A percentile compares a stretch with the other conserved stretches of the same genome.
These are phyloP conservation scores for Lasioglossum oenotherae DNA, from an alignment of 2,888 invertebrate species.

Conservation along the genomic window DNA sequence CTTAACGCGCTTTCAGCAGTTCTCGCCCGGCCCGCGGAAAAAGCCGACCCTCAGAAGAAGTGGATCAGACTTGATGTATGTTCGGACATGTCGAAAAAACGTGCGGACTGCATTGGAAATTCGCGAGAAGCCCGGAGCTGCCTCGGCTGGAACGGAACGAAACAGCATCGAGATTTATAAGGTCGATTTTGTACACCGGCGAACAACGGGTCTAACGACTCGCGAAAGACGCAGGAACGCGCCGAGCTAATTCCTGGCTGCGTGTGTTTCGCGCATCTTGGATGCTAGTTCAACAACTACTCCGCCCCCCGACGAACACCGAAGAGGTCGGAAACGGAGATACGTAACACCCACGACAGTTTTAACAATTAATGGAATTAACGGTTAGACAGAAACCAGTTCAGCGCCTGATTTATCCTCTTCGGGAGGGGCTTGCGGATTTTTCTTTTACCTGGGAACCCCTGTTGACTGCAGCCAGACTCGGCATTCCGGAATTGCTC, in stretches of 20 bases:
- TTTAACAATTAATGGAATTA: constrained; percentile 44
- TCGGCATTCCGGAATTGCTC: background rate
- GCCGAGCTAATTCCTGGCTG: constrained; percentile 28
- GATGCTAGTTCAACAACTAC: constrained; percentile 5
- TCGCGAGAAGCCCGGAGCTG: constrained; percentile 24
- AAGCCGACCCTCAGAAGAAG: constrained; percentile 12
- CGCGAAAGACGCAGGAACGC: constrained; percentile 23
- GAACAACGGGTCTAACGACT: constrained; percentile 36
- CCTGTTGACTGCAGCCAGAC: background rate
- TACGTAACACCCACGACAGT: background rate
- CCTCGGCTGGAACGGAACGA: background rate
- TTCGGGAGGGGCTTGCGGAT: background rate
- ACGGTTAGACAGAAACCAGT: constrained; percentile 20
- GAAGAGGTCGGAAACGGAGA: background rate
- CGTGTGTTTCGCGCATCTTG: background rate
- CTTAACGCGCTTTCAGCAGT: constrained; percentile 45
- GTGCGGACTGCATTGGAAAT: constrained; percentile 48
- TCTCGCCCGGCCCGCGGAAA: constrained; percentile 14
- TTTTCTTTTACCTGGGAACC: background rate
- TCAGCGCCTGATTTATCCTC: constrained; percentile 16
- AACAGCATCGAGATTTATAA: constrained; percentile 42
- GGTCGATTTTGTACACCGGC: constrained; percentile 30
- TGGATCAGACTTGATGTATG: constrained; percentile 48
- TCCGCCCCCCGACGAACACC: background rate
- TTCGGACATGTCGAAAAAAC: constrained; percentile 36